Base-by-base conservation (phyloP, 1,140 invertebrate genomes). In the Steinernema khuongi region DNA sequence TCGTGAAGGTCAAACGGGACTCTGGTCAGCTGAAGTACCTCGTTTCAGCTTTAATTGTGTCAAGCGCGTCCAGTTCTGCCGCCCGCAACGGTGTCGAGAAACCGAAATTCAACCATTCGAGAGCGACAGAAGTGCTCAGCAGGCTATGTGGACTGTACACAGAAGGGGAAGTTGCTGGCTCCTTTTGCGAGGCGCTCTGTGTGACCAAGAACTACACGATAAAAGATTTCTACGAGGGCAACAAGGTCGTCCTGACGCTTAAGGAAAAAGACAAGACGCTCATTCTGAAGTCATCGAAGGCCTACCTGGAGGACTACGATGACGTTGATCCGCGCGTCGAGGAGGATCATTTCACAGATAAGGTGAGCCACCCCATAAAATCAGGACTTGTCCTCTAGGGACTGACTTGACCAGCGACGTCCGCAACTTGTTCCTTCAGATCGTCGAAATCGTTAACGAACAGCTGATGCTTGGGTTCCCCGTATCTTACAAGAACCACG, bases 391-490 rank as follows among this genome's bases (percentile, higher is more conserved):
- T 11, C 50, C 4, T 60, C 26, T 7, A 60, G 22, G 14, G 50
- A 22, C n/a, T n/a, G n/a, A n/a, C n/a, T n/a, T n/a, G n/a, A 71
- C 19, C 19, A 78, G 28, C n/a, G 14, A 72, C 19, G 30, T 17
- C 18, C n/a, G 17, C 68, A 77, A 11, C 19, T n/a, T 73, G 28
- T 80, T 75, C 50, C 67, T 71, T 1, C 36, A 85, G 81, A 60
- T 85, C 14, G 66, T 85, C 4, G 83, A 84, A 43, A 31, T 80
- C 14, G 77, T 84, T 14, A 85, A 84, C 70, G 77, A 84, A 19
- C 82, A 83, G 31, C 60, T 85, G 31, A 76, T 69, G 28, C 68
- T 84, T 1, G 82, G 74, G 69, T 84, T 82, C 80, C 82, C 83
- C 11, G 43, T 29, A 22, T 60, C 78, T 19, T 81, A 81, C 71